Base-by-base conservation (phyloP, 2,888 invertebrate species). In the Lasius platythorax region DNA sequence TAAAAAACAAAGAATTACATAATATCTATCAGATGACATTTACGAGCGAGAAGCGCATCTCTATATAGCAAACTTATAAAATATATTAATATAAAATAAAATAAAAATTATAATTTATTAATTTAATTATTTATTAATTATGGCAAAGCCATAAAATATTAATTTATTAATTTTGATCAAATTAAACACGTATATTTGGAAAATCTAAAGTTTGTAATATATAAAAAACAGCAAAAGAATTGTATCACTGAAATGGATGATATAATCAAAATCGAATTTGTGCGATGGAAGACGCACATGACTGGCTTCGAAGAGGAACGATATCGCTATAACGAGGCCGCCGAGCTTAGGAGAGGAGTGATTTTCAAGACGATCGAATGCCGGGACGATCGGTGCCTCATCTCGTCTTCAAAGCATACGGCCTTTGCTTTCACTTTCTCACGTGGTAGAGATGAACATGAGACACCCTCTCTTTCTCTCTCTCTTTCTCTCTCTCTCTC, bases 361-460 rank as follows among this genome's bases (percentile, higher is more conserved):
- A 87, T 87, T 88, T 85, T 83, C 87, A 85, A 82, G 84, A 87
- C 79, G 88, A 90, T 87, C 90, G 82, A 84, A 84, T 82, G 74
- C 64, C 85, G 43, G 67, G 82, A 82, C 61, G 83, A 81, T 87
- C 87, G 83, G 85, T 61, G 73, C 82, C 83, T 84, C 82, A 75
- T 73, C 78, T 87, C 76, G 73, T 85, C 85, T 84, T 64, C 68
- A 43, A 70, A 46, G 53, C 82, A 67, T 84, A 87, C 87, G 87
- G 85, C 89, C 87, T 91, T 92, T 91, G 92, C 93, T 93, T 93
- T 93, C 93, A 93, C 93, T 93, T 93, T 93, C 93, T 93, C 93
- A 93, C 93, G 93, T 93, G 92, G 87, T 73, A 86, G 85, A 89
- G 87, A 87, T 88, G 81, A 87, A 86, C 78, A 86, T 5, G 37